Evolutionary conservation across 2,888 invertebrate genomes (phyloP), one percentile per base, ranked within the genome.

Genomic region (Fragum fragum): DNA sequence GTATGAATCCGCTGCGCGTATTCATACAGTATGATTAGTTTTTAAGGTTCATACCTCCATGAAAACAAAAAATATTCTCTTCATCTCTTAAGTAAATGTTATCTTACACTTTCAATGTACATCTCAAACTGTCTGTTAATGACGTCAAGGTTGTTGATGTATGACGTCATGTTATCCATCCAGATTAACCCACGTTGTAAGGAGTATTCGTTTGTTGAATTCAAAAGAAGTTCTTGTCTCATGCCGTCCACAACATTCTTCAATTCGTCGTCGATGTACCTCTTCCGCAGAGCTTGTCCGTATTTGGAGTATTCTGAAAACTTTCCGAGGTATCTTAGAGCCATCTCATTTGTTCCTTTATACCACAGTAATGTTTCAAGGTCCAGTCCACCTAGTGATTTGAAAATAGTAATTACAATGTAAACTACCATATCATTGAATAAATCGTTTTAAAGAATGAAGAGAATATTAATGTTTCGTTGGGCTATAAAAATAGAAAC

Each of bases 111-210:
- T 39, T 69, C 55, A n/a, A 81, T 77, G 59, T 74, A 68, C 14
- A 55, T 66, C 11, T 66, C 78, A 71, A 81, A 70, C 53, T 28
- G 39, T 39, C n/a, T 47, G n/a, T 29, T 42, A 14, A 78, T 52
- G 53, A 66, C 68, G 47, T 81, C 57, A 1, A 81, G 75, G 14
- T 36, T 32, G 47, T 78, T 61, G 18, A 78, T 77, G 23, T 81
- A 81, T 57, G 66, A 52, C 7, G 81, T 81, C 81, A 81, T 81
- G 57, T 78, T 81, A 36, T 81, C 77, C 14, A 81, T 26, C 81
- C 81, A 81, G 6, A 61, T 23, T 3, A 75, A 23, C 26, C 71
- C 77, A 11, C 32, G 39, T 3, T 47, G 28, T 6, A 21, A 21
- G 0, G 81, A 81, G 53, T 26, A 57, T 9, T 47, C 69, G 1